A percentile compares a stretch with the other conserved stretches of the same genome.
phyloP scores from a whole-genome alignment of 2,888 invertebrate genomes.

The Drosophila demipolita region DNA sequence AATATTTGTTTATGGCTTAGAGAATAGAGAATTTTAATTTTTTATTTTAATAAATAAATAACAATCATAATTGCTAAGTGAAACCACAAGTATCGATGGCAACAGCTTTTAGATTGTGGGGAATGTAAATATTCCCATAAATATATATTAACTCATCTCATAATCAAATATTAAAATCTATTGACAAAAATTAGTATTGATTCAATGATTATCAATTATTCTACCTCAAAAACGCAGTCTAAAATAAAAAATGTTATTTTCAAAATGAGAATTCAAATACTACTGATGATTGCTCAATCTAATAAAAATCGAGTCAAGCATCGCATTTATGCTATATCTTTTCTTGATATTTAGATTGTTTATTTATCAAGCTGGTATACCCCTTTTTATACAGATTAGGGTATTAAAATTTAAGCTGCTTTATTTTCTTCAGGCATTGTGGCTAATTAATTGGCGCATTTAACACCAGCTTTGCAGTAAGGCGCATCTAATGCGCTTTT shows the following conservation, averaged over 20 bases:
- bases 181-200: background rate
- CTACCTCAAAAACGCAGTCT: background rate
- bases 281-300: background rate
- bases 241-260: background rate
- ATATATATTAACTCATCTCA: background rate
- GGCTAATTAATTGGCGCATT: conserved; percentile 71
- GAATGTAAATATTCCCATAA: background rate
- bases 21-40: background rate
- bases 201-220: background rate
- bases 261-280: background rate
- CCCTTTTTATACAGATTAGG: background rate
- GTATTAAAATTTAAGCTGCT: conserved; percentile 31
- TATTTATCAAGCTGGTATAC: background rate
- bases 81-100: background rate
- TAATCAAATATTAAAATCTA: background rate
- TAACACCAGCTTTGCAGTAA: conserved; percentile 28
- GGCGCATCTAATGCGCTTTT: conserved; percentile 23
- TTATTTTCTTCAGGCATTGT: conserved; percentile 47
- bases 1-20: background rate
- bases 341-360: background rate
- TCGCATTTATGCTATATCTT: background rate
- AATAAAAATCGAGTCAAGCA: background rate
- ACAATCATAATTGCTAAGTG: background rate
- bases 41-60: background rate
- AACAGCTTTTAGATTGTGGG: background rate